Evolutionary conservation across 2,797 vertebrate species (phyloP).

Genomic region (Sylvia borin): DNA sequence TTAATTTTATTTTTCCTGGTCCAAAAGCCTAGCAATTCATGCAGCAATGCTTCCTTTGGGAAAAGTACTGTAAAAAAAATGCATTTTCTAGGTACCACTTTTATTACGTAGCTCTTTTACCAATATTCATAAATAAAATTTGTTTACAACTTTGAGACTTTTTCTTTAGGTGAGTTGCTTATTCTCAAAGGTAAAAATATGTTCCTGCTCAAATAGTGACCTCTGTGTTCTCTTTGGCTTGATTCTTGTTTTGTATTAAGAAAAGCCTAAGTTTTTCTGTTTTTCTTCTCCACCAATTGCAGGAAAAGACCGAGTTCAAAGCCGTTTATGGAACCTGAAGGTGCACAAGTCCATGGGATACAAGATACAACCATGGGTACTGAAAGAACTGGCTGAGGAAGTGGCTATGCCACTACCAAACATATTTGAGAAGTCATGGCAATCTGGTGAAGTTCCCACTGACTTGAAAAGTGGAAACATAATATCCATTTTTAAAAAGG

Average conservation of each 20-base stretch:
- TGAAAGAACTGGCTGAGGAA: not conserved
- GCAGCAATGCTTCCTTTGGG: not conserved
- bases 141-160: not conserved
- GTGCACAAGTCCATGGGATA: not conserved
- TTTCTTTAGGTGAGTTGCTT: not conserved
- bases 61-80: not conserved
- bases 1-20: not conserved
- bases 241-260: not conserved
- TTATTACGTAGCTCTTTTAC: not conserved
- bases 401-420: not conserved
- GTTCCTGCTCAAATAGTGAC: not conserved
- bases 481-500: not conserved
- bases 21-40: not conserved
- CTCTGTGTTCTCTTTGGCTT: not conserved
- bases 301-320: not conserved
- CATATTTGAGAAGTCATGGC: not conserved
- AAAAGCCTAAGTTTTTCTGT: not conserved
- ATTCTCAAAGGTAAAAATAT: not conserved
- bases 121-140: not conserved
- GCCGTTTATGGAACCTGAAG: not conserved
- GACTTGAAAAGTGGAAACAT: not conserved
- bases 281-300: not conserved
- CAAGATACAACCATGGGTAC: not conserved
- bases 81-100: not conserved
- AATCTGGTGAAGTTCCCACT: not conserved